phyloP scores from a whole-genome alignment of 2,113 vertebrate species.

The Scortum barcoo region DNA sequence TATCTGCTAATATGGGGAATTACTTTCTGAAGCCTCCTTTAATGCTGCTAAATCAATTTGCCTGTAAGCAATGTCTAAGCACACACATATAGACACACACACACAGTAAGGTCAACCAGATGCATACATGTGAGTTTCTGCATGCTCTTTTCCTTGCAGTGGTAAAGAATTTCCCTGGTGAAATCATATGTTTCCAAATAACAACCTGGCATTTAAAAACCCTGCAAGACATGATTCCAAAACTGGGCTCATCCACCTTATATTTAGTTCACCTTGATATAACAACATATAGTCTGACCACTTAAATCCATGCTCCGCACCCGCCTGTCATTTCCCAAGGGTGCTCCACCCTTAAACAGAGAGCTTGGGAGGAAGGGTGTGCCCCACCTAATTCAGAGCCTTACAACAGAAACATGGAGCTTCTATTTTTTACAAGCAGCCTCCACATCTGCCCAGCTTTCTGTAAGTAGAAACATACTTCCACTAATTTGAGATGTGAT shows the following conservation, averaged over 20 bases:
- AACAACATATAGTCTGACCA: slow-evolving; percentile 64
- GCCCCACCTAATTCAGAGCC: slow-evolving; percentile 47
- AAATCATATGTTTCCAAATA: slow-evolving; percentile 61
- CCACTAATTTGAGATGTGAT: slow-evolving; percentile 66
- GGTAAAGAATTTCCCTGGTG: slow-evolving; percentile 18
- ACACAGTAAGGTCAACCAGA: slow-evolving; percentile 9
- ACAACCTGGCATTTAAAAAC: slow-evolving; percentile 56
- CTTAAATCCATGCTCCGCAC: slow-evolving; percentile 47
- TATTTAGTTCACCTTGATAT: slow-evolving; percentile 74
- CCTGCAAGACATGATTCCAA: slow-evolving; percentile 13
- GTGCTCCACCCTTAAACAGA: slow-evolving; percentile 66
- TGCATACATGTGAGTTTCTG: neutral
- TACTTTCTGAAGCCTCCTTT: slow-evolving; percentile 6
- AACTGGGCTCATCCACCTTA: slow-evolving; percentile 40
- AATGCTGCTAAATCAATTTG: slow-evolving; percentile 29
- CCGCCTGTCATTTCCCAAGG: slow-evolving; percentile 59
- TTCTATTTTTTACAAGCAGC: slow-evolving; percentile 67
- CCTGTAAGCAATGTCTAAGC: slow-evolving; percentile 3
- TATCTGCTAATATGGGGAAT: slow-evolving; percentile 24
- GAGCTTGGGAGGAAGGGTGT: slow-evolving; percentile 55
- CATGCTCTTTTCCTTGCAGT: slow-evolving; percentile 31
- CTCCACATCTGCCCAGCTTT: slow-evolving; percentile 57
- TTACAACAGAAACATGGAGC: slow-evolving; percentile 41
- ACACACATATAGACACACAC: neutral
- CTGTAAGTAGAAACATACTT: slow-evolving; percentile 68